Percentiles rank a stretch among this genome's conserved stretches.
Conservation (phyloP, 2,888 invertebrate genomes). For the Galerucella nymphaeae region DNA sequence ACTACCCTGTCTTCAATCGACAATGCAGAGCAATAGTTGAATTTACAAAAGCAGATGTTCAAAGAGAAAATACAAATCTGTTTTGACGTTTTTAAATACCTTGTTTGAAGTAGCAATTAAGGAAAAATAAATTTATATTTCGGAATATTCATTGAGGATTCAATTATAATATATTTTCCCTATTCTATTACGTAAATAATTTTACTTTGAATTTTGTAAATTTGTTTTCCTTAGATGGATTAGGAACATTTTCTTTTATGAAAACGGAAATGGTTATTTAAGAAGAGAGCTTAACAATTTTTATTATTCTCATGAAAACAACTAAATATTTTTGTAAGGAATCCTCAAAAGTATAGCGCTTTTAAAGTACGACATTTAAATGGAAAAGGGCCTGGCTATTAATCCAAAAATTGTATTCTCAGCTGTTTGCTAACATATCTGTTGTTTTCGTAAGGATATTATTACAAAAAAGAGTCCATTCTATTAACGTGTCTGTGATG, state of each 20-base stretch:
- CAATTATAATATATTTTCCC: neutral
- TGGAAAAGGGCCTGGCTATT: no score
- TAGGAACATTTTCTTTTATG: neutral
- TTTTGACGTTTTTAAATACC: slow-evolving; percentile 9
- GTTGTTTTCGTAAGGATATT: no score
- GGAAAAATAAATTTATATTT: slow-evolving; percentile 22
- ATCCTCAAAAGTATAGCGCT: no score
- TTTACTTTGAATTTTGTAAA: slow-evolving; percentile 15
- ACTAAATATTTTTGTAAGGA: no score
- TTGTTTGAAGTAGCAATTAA: slow-evolving; percentile 22
- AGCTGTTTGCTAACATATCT: no score
- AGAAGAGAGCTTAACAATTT: no score
- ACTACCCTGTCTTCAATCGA: neutral
- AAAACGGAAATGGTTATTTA: no score
- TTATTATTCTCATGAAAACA: no score
- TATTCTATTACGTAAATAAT: slow-evolving; percentile 4
- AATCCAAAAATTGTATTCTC: no score
- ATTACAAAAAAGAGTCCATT: no score
- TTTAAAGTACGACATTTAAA: no score
- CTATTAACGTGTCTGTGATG: no score
- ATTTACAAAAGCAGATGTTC: neutral
- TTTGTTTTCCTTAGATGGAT: slow-evolving; percentile 15
- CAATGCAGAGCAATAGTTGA: neutral
- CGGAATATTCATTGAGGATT: slow-evolving; percentile 5
- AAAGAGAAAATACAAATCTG: slow-evolving; percentile 7